Evolutionary conservation across 2,888 invertebrate species (phyloP), one percentile per base, ranked within the genome.

Genomic region (Nycteola revayana): DNA sequence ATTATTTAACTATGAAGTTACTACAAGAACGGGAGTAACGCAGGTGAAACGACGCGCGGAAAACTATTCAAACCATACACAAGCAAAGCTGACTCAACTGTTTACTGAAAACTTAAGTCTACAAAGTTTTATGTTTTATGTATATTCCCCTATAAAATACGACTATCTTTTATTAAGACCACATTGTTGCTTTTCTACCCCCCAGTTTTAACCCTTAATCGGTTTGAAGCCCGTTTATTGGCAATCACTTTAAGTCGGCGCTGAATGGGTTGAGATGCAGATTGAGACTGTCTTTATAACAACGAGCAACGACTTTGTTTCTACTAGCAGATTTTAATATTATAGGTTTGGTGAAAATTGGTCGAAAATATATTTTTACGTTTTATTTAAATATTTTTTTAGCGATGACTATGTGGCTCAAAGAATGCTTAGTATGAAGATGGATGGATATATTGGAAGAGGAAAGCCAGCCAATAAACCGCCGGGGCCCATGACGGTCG

Each of bases 281-380:
- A 81, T 80, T 72, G 78, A 76, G 74, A 83, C 75, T 73, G 71
- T 66, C 66, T 72, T 68, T 69, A 57, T 59, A 67, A 67, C 78
- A 77, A 81, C 81, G 72, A 67, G 66, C 78, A 77, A 81, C 81
- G 72, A 80, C 75, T 80, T 79, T 79, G 78, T 79, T 66, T 74
- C 61, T 54, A 61, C 14, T 50, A 53, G 53, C 49, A 41, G 35
- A 38, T 31, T 34, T 32, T 27, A 8, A 10, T 36, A 28, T 2
- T 5, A 53, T 52, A 7, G 3, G 29, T 1, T 5, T 10, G n/a
- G 6, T 6, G 3, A 25, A 25, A n/a, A 52, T 24, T 46, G 51
- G 36, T 33, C 0, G 26, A 3, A 22, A 21, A 7, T 8, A 10
- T 5, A n/a, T n/a, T n/a, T n/a, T n/a, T n/a, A n/a, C n/a, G n/a